Evolutionary conservation across 1,140 invertebrate species (phyloP).

Genomic region (Fopius arisanus): DNA sequence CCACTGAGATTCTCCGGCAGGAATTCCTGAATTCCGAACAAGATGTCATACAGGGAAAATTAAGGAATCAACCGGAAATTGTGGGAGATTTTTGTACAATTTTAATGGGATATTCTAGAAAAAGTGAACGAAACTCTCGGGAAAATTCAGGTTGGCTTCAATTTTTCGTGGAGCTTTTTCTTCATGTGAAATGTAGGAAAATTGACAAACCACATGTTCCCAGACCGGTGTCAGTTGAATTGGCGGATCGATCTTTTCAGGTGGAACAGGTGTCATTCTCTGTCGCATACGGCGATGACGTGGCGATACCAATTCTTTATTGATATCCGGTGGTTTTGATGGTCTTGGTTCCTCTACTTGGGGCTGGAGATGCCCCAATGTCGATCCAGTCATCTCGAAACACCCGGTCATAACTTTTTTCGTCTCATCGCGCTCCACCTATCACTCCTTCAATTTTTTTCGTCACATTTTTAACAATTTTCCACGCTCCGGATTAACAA

Average conservation of each 20-base stretch:
- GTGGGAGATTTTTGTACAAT: too few relatives aligned
- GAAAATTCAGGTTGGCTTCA: too few relatives aligned
- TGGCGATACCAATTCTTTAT: background rate
- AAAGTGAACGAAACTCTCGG: too few relatives aligned
- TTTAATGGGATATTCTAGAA: background rate
- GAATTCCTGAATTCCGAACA: too few relatives aligned
- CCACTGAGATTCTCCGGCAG: too few relatives aligned
- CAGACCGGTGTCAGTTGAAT: slow-evolving; percentile 77
- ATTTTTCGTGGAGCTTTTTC: too few relatives aligned
- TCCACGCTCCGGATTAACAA: background rate
- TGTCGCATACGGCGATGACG: slow-evolving; percentile 37
- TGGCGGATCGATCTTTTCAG: slow-evolving; percentile 41
- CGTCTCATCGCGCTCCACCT: slow-evolving; percentile 42
- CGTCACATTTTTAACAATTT: slow-evolving; percentile 16
- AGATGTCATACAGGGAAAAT: too few relatives aligned
- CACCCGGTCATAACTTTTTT: slow-evolving; percentile 53
- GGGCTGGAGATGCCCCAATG: slow-evolving; percentile 48
- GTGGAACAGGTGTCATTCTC: slow-evolving; percentile 48
- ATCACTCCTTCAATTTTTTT: slow-evolving; percentile 41
- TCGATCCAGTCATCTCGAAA: slow-evolving; percentile 51
- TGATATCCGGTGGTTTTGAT: slow-evolving; percentile 7
- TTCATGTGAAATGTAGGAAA: too few relatives aligned
- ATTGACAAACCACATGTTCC: slow-evolving; percentile 75
- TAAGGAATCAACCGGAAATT: too few relatives aligned
- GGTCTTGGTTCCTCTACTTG: slow-evolving; percentile 41